Evolutionary conservation across 1,140 invertebrate genomes (phyloP), one percentile per base, ranked within the genome.

Genomic region (Anoplolepis gracilipes): DNA sequence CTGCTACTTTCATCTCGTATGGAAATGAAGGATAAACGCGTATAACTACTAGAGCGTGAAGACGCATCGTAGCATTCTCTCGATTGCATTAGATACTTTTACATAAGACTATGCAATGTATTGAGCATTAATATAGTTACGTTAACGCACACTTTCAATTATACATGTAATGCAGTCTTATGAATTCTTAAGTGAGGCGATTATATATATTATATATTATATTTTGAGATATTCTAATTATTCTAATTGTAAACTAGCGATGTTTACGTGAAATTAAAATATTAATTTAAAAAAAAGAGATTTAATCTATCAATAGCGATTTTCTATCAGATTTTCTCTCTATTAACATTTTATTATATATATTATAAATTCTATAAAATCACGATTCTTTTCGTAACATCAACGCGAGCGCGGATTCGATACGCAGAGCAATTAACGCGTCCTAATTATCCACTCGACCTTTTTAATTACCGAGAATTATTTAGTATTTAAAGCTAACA

Each of bases 11-110:
- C 78, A 70, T 33, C 76, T 62, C 6, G 39, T 59, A 42, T 61
- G 53, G 7, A 72, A 82, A 73, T 13, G 28, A 59, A 82, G 53
- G 13, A 82, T 72, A 28, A 73, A 33, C 49, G 72, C n/a, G 39
- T 30, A 46, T 82, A 59, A 1, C 67, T 82, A 59, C 67, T 73
- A 28, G 53, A 82, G 78, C 78, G 67, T 82, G 36, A 82, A 72
- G 11, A 6, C n/a, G 19, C 25, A 36, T 13, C 77, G 65, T 19
- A 49, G 69, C 28, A 33, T 72, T n/a, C n/a, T n/a, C 67, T 59
- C 49, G 53, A 82, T 82, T 79, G 77, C 77, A 42, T 70, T 82
- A 72, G 53, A 81, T 53, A 55, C 3, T 57, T 82, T 82, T 82
- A 73, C 78, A 61, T 82, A 82, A 81, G 33, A 57, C 25, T 16